phyloP scores from a whole-genome alignment of 2,888 invertebrate species.

The Trimorus sp. region DNA sequence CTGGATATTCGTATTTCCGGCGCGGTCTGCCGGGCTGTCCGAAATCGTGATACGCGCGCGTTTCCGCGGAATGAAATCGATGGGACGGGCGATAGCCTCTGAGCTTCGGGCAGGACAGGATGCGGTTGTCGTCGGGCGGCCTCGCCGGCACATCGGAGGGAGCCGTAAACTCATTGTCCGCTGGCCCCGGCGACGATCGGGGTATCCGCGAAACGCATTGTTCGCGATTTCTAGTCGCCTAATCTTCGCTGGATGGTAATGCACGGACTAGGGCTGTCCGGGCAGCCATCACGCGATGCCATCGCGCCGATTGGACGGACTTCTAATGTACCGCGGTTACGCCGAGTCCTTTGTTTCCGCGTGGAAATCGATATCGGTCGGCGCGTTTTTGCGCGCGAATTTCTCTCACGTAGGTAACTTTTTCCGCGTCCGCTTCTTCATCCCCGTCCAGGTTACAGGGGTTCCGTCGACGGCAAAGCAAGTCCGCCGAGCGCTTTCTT shows the following conservation, averaged over 20 bases:
- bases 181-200: slow-evolving; percentile 60
- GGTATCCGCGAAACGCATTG: slow-evolving; percentile 67
- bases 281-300: slow-evolving; percentile 57
- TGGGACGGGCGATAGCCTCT: slow-evolving; percentile 75
- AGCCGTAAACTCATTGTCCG: slow-evolving; percentile 62
- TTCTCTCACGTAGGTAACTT: slow-evolving; percentile 55
- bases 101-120: slow-evolving; percentile 73
- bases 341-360: no score
- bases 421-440: slow-evolving; percentile 38
- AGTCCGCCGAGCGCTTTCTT: slow-evolving; percentile 58
- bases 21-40: slow-evolving; percentile 47
- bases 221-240: slow-evolving; percentile 65
- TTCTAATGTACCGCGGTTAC: slow-evolving; percentile 20
- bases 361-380: no score
- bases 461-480: slow-evolving; percentile 43
- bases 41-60: slow-evolving; percentile 64
- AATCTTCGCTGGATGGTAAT: slow-evolving; percentile 56
- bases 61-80: slow-evolving; percentile 68
- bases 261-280: slow-evolving; percentile 40
- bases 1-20: slow-evolving; percentile 64
- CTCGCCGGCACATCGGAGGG: slow-evolving; percentile 56
- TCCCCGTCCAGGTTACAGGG: slow-evolving; percentile 44
- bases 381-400: slow-evolving; percentile 38
- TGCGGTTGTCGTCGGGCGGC: slow-evolving; percentile 72
- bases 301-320: slow-evolving; percentile 60